phyloP scores from a whole-genome alignment of 2,113 vertebrate genomes.

The Delphinapterus leucas region DNA sequence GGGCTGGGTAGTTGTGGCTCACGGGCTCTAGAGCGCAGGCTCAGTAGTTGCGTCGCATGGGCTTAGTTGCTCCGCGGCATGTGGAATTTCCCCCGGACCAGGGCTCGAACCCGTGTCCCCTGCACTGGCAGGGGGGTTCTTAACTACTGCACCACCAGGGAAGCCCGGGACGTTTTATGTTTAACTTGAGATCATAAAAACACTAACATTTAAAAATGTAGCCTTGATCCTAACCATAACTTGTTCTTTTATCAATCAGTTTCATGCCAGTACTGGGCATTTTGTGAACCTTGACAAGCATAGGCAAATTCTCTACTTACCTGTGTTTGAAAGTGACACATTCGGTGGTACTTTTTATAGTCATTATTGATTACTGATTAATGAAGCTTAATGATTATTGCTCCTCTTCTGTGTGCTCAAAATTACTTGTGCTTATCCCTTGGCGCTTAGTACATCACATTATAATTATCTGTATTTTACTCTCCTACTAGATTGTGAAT shows the following conservation, averaged over 20 bases:
- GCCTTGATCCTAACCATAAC: not conserved
- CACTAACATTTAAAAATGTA: not conserved
- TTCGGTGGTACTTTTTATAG: not conserved
- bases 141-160: no score
- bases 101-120: no score
- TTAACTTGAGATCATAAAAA: not conserved
- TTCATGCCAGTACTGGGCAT: not conserved
- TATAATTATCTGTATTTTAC: conserved; percentile 9
- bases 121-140: no score
- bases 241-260: not conserved
- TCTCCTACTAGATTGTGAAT: not conserved
- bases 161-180: not conserved
- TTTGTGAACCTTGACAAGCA: not conserved
- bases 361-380: not conserved
- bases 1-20: no score
- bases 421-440: not conserved
- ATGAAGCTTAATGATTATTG: not conserved
- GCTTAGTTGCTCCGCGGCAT: no score
- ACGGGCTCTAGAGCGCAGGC: no score
- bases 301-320: not conserved
- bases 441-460: not conserved
- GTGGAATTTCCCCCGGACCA: no score
- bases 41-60: no score
- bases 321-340: not conserved
- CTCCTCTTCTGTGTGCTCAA: not conserved